A percentile compares a stretch with the other conserved stretches of the same genome.
These are phyloP conservation scores for Diabrotica virgifera DNA, from an alignment of 1,140 invertebrate genomes.

Conservation along the genomic window DNA sequence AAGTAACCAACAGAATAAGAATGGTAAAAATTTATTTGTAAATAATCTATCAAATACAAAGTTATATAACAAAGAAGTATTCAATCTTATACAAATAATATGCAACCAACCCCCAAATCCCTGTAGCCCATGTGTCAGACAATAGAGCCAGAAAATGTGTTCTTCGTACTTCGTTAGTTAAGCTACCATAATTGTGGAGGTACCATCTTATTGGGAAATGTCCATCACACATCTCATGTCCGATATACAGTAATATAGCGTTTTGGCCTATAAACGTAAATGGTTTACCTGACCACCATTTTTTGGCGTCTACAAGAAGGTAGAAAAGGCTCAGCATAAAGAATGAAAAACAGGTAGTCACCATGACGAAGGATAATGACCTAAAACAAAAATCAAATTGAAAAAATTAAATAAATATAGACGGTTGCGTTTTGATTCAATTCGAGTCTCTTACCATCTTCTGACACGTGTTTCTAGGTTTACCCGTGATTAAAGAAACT, in stretches of 20 bases:
- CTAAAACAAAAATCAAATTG: slow-evolving; percentile 30
- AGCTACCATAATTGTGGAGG: slow-evolving; percentile 19
- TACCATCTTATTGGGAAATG: slow-evolving; percentile 38
- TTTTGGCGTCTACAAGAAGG: slow-evolving; percentile 72
- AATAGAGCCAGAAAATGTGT: slow-evolving; percentile 68
- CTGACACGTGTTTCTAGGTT: too few species aligned
- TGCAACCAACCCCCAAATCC: slow-evolving; percentile 76
- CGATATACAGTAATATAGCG: slow-evolving; percentile 81
- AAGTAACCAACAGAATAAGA: too few species aligned
- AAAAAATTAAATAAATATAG: too few species aligned
- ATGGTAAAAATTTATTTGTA: too few species aligned
- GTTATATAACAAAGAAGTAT: slow-evolving; percentile 66
- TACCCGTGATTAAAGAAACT: too few species aligned
- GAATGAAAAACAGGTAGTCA: slow-evolving; percentile 73
- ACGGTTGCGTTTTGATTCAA: too few species aligned
- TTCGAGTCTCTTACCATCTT: too few species aligned
- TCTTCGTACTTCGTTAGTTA: slow-evolving; percentile 54
- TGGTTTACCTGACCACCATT: slow-evolving; percentile 78
- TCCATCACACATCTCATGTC: slow-evolving; percentile 61
- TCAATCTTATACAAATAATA: slow-evolving; percentile 64
- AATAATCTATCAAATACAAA: not conserved
- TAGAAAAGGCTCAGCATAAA: slow-evolving; percentile 72
- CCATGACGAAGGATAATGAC: slow-evolving; percentile 79
- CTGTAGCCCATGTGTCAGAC: slow-evolving; percentile 74
- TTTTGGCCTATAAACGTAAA: slow-evolving; percentile 84